These are phyloP conservation scores for Rhinichthys klamathensis DNA, from an alignment of 2,113 vertebrate genomes.

Conservation along the genomic window DNA sequence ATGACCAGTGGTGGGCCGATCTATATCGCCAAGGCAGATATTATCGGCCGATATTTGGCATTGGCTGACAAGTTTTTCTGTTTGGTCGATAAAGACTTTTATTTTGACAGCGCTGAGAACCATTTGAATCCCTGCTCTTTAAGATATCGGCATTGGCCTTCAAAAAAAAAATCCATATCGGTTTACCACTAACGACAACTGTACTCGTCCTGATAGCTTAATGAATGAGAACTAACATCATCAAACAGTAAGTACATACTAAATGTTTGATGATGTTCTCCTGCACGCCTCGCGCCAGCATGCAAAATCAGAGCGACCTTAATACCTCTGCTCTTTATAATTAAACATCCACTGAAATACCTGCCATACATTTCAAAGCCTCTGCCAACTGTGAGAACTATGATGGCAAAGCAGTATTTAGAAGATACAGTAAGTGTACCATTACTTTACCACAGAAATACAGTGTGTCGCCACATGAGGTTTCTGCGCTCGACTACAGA, in stretches of 20 bases:
- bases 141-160: too few relatives aligned
- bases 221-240: not conserved
- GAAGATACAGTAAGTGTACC: constrained; percentile 44
- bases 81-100: too few relatives aligned
- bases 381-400: constrained; percentile 55
- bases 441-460: constrained; percentile 69
- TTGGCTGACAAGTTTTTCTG: too few relatives aligned
- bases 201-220: not conserved
- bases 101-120: too few relatives aligned
- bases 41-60: too few relatives aligned
- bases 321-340: constrained; percentile 27
- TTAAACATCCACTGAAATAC: constrained; percentile 37
- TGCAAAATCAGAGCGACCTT: not conserved
- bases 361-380: constrained; percentile 49
- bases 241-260: not conserved
- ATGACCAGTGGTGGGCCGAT: too few relatives aligned
- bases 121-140: too few relatives aligned
- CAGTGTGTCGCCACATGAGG: constrained; percentile 53
- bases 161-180: not conserved
- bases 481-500: constrained; percentile 37
- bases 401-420: constrained; percentile 56
- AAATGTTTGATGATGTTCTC: constrained; percentile 17
- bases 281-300: not conserved
- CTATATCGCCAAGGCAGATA: too few relatives aligned
- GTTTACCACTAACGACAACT: not conserved